phyloP scores from a whole-genome alignment of 2,888 invertebrate species.

The Papilio gigon region DNA sequence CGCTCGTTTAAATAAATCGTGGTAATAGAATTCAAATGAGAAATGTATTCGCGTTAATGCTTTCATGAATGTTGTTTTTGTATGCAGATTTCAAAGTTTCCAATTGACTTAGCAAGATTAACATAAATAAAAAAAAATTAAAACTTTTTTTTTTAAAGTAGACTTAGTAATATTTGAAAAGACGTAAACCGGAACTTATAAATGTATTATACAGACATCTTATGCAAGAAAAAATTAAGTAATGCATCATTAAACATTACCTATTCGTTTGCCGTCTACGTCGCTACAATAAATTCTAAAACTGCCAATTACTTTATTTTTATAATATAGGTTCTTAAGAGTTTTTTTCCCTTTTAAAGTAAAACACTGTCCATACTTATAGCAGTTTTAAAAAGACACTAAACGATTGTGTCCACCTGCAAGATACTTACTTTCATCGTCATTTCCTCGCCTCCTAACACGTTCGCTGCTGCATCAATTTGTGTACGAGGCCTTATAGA shows the following conservation, averaged over 20 bases:
- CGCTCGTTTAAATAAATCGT: slow-evolving; percentile 30
- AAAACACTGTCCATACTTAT: no score
- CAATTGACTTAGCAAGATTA: slow-evolving; percentile 17
- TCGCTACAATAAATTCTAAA: background rate
- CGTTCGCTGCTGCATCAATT: no score
- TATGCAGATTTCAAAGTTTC: slow-evolving; percentile 23
- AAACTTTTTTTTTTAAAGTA: background rate
- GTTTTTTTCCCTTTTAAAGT: no score
- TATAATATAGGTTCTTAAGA: background rate
- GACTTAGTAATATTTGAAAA: background rate
- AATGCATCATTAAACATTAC: background rate
- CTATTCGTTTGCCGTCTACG: no score
- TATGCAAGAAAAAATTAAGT: background rate
- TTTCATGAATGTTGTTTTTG: slow-evolving; percentile 23
- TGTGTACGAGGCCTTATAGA: no score
- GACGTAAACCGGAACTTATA: background rate
- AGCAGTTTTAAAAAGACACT: no score
- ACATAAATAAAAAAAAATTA: background rate
- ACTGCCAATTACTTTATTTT: background rate
- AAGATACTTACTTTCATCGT: no score
- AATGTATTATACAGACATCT: slow-evolving; percentile 3
- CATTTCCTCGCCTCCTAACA: no score
- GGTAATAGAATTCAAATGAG: slow-evolving; percentile 33
- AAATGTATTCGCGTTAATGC: slow-evolving; percentile 16
- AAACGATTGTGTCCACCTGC: no score